Evolutionary conservation across 1,140 invertebrate genomes (phyloP), one percentile per base, ranked within the genome.

Genomic region (Bombus picipes): DNA sequence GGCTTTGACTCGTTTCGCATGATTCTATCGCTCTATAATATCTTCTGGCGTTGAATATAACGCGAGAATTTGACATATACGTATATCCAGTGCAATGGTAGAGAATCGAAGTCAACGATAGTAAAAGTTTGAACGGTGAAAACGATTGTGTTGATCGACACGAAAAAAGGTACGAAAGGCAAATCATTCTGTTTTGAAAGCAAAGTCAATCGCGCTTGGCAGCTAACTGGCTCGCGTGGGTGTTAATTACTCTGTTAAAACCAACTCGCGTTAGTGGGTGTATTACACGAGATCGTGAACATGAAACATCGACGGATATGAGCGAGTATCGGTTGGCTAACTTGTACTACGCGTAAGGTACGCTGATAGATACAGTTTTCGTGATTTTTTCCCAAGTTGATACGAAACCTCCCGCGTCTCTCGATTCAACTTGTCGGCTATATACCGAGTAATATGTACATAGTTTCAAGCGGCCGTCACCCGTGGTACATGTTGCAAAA

Each of bases 191-290:
- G 74, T 22, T 59, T 25, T 6, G 47, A 59, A 25, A 78, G 59
- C 74, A 72, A 86, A 89, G 87, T 83, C 79, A 62, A 87, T 90
- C 85, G 85, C 47, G 72, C 39, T 81, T 70, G 62, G 39, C 75
- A 86, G 71, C 59, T 74, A 89, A 76, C 75, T 28, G n/a, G 47
- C 13, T 15, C 41, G 86, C 79, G 87, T 90, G 76, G 85, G 89
- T 76, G 89, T 89, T 90, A 91, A 90, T 91, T 90, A 89, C 89
- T 83, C 74, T 71, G 85, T 91, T 83, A 85, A 90, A 87, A 90
- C 76, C 66, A 84, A 80, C 76, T 57, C 32, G 65, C n/a, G 43
- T 77, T 87, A 84, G 85, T 89, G 87, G 85, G 87, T 83, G 89
- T 90, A 41, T 84, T 81, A 83, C 83, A 84, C 72, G 84, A 66